A percentile compares a stretch with the other conserved stretches of the same genome.
Evolutionary conservation across 37 sponge, comb jelly and placozoan species (phyloP).

Genomic region (Crambe crambe): DNA sequence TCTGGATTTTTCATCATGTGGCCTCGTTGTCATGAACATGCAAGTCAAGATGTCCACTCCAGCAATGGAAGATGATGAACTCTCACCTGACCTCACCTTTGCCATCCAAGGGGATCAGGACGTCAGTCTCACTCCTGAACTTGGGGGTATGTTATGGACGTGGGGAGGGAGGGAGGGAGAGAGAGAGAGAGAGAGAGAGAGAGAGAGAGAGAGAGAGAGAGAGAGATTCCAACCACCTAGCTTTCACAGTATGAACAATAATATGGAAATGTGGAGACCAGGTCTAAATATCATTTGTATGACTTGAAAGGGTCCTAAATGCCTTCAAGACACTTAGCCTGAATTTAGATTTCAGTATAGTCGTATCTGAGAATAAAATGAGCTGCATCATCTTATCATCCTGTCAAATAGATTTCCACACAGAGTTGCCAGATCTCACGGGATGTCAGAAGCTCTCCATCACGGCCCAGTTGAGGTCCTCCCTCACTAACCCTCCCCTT

Average conservation of each 20-base stretch:
- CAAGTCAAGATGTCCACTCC: conserved; percentile 10
- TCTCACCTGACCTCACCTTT: not conserved
- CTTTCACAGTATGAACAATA: too few species aligned
- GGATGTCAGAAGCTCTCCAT: conserved; percentile 41
- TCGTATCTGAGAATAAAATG: too few species aligned
- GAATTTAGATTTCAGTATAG: too few species aligned
- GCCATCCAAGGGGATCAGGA: conserved; percentile 17
- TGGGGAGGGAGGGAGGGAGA: too few species aligned
- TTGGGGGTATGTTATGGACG: conserved; percentile 40
- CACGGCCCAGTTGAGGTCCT: conserved; percentile 14
- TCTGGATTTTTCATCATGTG: conserved; percentile 59
- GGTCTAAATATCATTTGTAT: too few species aligned
- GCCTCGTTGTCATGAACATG: conserved; percentile 38
- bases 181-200: too few species aligned
- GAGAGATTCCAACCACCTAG: too few species aligned
- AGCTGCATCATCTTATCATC: not conserved
- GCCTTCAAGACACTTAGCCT: too few species aligned
- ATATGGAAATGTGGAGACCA: too few species aligned
- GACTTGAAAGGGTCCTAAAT: too few species aligned
- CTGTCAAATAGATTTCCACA: conserved; percentile 12
- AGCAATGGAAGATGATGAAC: not conserved
- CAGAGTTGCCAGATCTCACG: conserved; percentile 8
- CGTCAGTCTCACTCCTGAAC: not conserved
- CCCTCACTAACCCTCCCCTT: not conserved
- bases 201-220: too few species aligned